These are phyloP conservation scores for Seladonia tumulorum DNA, from an alignment of 2,888 invertebrate species.

Conservation along the genomic window DNA sequence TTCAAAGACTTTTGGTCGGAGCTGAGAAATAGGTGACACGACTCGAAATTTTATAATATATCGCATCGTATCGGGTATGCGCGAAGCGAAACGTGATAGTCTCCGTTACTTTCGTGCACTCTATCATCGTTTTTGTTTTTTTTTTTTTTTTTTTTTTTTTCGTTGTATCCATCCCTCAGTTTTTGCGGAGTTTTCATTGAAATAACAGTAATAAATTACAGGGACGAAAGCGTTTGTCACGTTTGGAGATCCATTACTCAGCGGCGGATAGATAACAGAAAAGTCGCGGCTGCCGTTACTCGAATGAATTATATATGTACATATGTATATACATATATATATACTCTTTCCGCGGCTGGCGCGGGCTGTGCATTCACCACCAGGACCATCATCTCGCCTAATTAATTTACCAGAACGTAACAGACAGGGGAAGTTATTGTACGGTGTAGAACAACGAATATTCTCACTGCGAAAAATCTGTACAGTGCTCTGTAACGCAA, in stretches of 20 bases:
- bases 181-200: constrained; percentile 33
- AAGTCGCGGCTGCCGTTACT: constrained; percentile 42
- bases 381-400: constrained; percentile 22
- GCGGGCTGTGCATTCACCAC: background rate
- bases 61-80: background rate
- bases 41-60: constrained; percentile 2
- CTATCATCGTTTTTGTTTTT: background rate
- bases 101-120: constrained; percentile 17
- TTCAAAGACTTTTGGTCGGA: no score
- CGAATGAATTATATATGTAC: constrained; percentile 46
- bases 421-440: constrained; percentile 26
- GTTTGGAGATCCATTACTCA: constrained; percentile 52
- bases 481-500: background rate
- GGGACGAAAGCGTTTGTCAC: constrained; percentile 41
- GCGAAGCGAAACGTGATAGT: constrained; percentile 11
- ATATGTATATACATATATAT: background rate
- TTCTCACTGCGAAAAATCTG: constrained; percentile 3
- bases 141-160: constrained; percentile 11
- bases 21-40: background rate
- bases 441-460: background rate
- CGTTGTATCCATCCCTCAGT: background rate
- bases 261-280: constrained; percentile 52
- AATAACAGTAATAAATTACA: constrained; percentile 47
- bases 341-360: background rate
- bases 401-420: constrained; percentile 35